These are phyloP conservation scores for Ficedula albicollis DNA, from an alignment of 2,797 vertebrate genomes.

Conservation along the genomic window DNA sequence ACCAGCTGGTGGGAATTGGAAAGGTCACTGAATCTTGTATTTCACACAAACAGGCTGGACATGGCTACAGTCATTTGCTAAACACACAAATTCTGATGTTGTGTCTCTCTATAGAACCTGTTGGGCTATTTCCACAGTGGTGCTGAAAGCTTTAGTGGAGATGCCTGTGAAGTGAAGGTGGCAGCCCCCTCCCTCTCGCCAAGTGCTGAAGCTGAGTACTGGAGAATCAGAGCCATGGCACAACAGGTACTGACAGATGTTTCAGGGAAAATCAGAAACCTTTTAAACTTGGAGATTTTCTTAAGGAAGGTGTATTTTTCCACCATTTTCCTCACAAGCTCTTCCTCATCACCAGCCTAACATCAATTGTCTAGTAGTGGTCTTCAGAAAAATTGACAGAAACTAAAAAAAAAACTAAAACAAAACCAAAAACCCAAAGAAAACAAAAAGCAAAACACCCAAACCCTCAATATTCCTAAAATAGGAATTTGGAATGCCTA, in stretches of 20 bases:
- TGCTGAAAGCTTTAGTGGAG: slow-evolving; percentile 91
- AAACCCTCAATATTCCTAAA: not conserved
- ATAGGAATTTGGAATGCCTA: not conserved
- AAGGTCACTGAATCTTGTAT: not conserved
- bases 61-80: not conserved
- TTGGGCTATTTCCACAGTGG: slow-evolving; percentile 93
- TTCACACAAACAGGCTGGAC: not conserved
- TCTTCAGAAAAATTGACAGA: not conserved
- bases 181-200: slow-evolving; percentile 91
- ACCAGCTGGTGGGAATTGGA: not conserved
- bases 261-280: not conserved
- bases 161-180: slow-evolving; percentile 97
- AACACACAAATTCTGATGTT: not conserved
- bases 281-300: not conserved
- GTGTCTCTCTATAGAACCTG: slow-evolving; percentile 83
- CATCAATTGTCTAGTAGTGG: not conserved
- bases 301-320: not conserved
- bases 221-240: slow-evolving; percentile 97
- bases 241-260: slow-evolving; percentile 84
- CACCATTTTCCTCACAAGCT: not conserved
- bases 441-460: not conserved
- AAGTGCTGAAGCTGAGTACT: slow-evolving; percentile 93
- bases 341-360: not conserved
- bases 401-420: not conserved
- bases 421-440: too few relatives aligned